Conservation (phyloP, 2,888 invertebrate genomes). For the Lycocerus yunnanus region DNA sequence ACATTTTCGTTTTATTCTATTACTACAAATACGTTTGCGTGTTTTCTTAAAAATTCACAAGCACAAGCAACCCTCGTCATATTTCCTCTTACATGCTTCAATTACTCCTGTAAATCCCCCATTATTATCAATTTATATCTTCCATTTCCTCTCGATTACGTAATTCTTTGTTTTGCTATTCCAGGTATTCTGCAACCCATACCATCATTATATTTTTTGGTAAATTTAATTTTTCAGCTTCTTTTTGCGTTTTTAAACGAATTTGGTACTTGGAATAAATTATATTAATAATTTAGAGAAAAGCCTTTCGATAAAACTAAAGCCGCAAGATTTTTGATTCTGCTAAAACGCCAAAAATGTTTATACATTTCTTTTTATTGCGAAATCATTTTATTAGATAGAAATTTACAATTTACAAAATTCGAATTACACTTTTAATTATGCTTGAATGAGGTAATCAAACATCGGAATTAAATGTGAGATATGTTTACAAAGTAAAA, state of each 20-base stretch:
- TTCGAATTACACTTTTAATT: too few relatives aligned
- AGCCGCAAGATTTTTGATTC: neutral
- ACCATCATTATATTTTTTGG: neutral
- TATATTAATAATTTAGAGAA: neutral
- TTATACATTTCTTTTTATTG: too few relatives aligned
- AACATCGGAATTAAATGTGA: too few relatives aligned
- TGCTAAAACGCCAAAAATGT: too few relatives aligned
- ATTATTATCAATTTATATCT: neutral
- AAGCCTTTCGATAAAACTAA: neutral
- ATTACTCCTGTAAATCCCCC: neutral
- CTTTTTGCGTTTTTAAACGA: neutral
- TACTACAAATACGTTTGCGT: neutral
- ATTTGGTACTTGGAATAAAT: neutral
- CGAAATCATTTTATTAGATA: too few relatives aligned
- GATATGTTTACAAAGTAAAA: too few relatives aligned
- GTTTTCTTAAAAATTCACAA: neutral
- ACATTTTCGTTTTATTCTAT: neutral
- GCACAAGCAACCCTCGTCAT: neutral
- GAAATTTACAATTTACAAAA: too few relatives aligned
- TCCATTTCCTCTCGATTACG: neutral
- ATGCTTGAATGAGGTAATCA: too few relatives aligned
- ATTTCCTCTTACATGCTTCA: neutral
- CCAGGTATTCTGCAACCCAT: neutral
- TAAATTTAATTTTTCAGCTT: neutral
- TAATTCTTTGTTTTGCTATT: neutral